phyloP scores from a whole-genome alignment of 2,113 vertebrate genomes.

The Trachemys scripta region DNA sequence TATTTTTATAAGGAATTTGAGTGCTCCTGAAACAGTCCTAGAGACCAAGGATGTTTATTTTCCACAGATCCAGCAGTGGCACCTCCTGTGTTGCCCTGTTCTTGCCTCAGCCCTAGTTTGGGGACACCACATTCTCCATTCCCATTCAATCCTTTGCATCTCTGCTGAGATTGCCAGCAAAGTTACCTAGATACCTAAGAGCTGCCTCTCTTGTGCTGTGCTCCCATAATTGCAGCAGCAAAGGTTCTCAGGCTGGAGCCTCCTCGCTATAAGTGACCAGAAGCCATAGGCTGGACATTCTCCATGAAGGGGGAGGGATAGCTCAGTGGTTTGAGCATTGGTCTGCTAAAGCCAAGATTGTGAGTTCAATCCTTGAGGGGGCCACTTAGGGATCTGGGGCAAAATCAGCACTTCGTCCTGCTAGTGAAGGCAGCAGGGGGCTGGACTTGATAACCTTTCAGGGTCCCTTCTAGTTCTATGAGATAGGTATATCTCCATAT shows the following conservation, averaged over 20 bases:
- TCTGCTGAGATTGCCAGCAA: background rate
- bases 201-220: background rate
- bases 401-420: too few relatives aligned
- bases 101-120: background rate
- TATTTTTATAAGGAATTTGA: background rate
- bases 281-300: background rate
- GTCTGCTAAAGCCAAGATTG: too few relatives aligned
- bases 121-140: background rate
- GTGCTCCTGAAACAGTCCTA: background rate
- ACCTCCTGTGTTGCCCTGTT: background rate
- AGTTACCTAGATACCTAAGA: background rate
- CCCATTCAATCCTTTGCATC: background rate
- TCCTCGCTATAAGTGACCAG: background rate
- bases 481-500: too few relatives aligned
- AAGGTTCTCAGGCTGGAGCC: rapidly evolving
- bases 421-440: too few relatives aligned
- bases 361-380: too few relatives aligned
- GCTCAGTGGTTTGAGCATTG: too few relatives aligned
- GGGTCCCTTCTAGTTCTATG: too few relatives aligned
- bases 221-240: background rate
- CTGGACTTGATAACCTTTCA: too few relatives aligned
- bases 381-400: too few relatives aligned
- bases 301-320: background rate
- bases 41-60: background rate
- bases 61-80: background rate